A percentile compares a stretch with the other conserved stretches of the same genome.
Evolutionary conservation across 2,113 vertebrate species (phyloP).

Genomic region (Melospiza georgiana): DNA sequence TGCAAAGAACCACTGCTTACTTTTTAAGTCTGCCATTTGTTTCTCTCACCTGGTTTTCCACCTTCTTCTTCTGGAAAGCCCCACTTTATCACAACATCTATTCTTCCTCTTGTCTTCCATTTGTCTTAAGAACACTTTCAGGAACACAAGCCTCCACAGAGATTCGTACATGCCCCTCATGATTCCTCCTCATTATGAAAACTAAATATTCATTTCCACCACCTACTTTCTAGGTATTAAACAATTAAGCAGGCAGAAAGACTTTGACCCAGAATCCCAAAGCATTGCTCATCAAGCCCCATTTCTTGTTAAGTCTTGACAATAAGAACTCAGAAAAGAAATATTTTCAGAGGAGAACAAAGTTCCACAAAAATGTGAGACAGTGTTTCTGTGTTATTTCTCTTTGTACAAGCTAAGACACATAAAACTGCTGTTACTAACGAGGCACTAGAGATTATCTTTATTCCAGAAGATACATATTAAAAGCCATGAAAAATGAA

Average conservation of each 20-base stretch:
- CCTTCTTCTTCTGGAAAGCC: neutral
- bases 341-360: neutral
- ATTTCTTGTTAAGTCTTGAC: neutral
- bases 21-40: neutral
- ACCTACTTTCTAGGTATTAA: neutral
- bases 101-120: neutral
- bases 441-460: neutral
- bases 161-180: neutral
- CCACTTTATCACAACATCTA: neutral
- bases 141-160: neutral
- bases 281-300: neutral
- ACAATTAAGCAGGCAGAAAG: neutral
- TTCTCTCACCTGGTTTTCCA: neutral
- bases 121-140: neutral
- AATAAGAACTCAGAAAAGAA: neutral
- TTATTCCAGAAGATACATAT: neutral
- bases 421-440: neutral
- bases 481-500: neutral
- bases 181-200: neutral
- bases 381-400: neutral
- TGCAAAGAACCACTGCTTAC: neutral
- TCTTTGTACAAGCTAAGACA: neutral
- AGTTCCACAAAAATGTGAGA: neutral
- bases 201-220: neutral
- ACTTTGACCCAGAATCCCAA: neutral